Evolutionary conservation across 2,797 vertebrate genomes (phyloP), one percentile per base, ranked within the genome.

Genomic region (Gila robusta): DNA sequence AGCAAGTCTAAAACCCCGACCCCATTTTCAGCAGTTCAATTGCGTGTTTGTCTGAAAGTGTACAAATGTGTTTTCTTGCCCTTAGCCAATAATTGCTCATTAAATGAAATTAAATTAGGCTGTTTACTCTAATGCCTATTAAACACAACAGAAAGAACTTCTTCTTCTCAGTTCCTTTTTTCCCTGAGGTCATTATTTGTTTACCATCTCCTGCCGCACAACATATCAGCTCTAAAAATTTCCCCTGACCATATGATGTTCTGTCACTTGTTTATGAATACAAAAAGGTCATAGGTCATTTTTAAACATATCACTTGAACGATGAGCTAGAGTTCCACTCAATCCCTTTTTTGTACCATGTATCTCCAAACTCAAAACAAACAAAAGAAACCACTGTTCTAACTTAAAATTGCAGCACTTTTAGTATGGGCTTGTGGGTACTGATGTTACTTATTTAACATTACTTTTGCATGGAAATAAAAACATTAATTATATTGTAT

Each of bases 121-220:
- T 86, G 85, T 86, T 88, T 87, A 82, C 89, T 79, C 73, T 82
- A 85, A 78, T 54, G 66, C 87, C 79, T 84, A 82, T 88, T 84
- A 90, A 84, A 80, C n/a, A 28, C 26, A 37, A 77, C 71, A 87
- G 76, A 89, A 84, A 88, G 59, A 35, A 66, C 59, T 44, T 56
- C 49, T 88, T 84, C 47, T 88, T 80, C 81, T 82, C 14, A 32
- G 71, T 71, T 86, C 26, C 37, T 86, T 84, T 41, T 56, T 86
- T 56, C 82, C 81, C 71, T 74, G 81, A 81, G 67, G 62, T 59
- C 52, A 37, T 49, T 64, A 87, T 86, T 89, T 88, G 84, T 89
- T 89, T 89, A 89, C 86, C 44, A 79, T 70, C 79, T 44, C 47
- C 32, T 70, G 35, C 56, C n/a, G 17, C 79, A 86, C 73, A 87